Evolutionary conservation across 2,113 vertebrate species (phyloP).

Genomic region (Nymphicus hollandicus): DNA sequence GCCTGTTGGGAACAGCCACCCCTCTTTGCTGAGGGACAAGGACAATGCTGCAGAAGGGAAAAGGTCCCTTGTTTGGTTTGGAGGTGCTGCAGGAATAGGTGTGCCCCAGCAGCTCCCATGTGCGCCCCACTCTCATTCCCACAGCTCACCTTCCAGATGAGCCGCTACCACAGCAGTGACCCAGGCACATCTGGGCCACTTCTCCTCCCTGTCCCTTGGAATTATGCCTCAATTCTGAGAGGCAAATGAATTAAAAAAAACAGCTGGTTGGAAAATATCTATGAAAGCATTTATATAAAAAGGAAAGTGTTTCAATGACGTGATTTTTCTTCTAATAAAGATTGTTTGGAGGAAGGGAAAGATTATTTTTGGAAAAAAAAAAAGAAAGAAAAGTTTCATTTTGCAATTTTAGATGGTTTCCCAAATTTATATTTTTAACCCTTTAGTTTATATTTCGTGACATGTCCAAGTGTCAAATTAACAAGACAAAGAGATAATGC

Average conservation of each 20-base stretch:
- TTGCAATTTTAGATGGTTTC: not conserved
- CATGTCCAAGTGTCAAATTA: not conserved
- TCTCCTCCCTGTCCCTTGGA: not conserved
- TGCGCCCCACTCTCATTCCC: not conserved
- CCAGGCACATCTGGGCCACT: not conserved
- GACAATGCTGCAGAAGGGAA: not conserved
- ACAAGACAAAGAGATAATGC: not conserved
- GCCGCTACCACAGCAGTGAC: not conserved
- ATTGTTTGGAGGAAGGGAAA: not conserved
- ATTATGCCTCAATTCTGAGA: not conserved
- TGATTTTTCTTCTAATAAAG: not conserved
- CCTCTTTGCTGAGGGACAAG: not conserved
- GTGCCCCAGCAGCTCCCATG: not conserved
- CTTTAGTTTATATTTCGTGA: not conserved
- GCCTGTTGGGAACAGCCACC: not conserved
- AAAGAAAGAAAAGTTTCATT: not conserved
- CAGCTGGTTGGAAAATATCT: not conserved
- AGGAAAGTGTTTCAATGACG: not conserved
- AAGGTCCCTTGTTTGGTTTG: not conserved
- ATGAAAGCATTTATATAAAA: not conserved
- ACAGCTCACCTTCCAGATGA: not conserved
- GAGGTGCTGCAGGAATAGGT: not conserved
- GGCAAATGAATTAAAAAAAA: not conserved
- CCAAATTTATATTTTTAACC: constrained; percentile 15
- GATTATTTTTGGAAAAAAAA: not conserved